These are phyloP conservation scores for Ischnus inquisitorius DNA, from an alignment of 2,888 invertebrate genomes.

Conservation along the genomic window DNA sequence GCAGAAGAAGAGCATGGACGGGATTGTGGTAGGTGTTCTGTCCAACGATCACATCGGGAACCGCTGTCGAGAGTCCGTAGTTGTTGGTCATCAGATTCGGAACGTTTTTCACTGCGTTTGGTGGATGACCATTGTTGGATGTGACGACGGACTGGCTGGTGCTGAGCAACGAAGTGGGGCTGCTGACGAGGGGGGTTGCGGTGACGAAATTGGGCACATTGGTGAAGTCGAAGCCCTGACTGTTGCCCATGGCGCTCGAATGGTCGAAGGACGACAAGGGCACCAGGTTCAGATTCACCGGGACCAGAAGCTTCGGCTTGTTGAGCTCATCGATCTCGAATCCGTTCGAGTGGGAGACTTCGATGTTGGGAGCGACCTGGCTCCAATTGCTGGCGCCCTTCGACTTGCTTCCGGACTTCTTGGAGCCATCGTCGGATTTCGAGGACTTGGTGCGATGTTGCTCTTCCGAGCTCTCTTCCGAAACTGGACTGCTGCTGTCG, in stretches of 20 bases:
- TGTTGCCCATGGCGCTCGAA: constrained; percentile 84
- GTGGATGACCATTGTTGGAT: constrained; percentile 13
- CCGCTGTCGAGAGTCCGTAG: constrained; percentile 74
- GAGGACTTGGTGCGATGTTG: constrained; percentile 45
- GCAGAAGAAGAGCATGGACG: constrained; percentile 75
- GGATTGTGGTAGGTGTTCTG: constrained; percentile 80
- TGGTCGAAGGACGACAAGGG: constrained; percentile 85
- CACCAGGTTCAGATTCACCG: constrained; percentile 81
- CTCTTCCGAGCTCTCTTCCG: constrained; percentile 74
- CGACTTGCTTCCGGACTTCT: constrained; percentile 63
- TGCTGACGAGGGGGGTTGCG: constrained; percentile 75
- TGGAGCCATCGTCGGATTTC: constrained; percentile 59
- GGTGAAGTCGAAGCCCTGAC: constrained; percentile 86
- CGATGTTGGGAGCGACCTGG: constrained; percentile 79
- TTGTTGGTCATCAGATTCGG: constrained; percentile 69
- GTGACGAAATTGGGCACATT: constrained; percentile 81
- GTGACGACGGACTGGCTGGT: constrained; percentile 69
- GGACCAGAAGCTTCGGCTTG: constrained; percentile 81
- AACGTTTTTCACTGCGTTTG: constrained; percentile 60
- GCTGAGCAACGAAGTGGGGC: constrained; percentile 74
- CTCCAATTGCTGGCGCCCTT: constrained; percentile 76
- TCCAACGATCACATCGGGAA: constrained; percentile 82
- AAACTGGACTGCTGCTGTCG: constrained; percentile 66
- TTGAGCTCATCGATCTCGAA: constrained; percentile 80
- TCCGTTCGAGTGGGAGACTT: constrained; percentile 79